phyloP scores from a whole-genome alignment of 2,797 vertebrate species.

The Podarcis lilfordi region DNA sequence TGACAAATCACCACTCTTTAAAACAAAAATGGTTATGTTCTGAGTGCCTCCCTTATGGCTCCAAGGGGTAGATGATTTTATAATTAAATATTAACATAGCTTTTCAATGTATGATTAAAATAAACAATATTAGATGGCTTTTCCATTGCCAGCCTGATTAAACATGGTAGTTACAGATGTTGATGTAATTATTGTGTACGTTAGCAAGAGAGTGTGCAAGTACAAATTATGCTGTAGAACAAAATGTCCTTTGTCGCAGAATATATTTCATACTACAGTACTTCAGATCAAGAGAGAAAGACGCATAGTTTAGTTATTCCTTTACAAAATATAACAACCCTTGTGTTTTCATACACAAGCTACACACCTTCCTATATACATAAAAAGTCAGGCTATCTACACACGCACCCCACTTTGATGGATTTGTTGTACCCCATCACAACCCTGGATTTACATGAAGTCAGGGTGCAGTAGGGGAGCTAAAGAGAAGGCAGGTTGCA shows the following conservation, averaged over 20 bases:
- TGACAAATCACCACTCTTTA: not conserved
- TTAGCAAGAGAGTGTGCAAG: not conserved
- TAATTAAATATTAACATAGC: not conserved
- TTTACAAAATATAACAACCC: not conserved
- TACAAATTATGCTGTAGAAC: not conserved
- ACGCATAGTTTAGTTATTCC: not conserved
- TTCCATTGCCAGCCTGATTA: not conserved
- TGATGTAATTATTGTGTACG: not conserved
- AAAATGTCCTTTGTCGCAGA: not conserved
- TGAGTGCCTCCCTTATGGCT: not conserved
- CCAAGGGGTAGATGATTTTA: not conserved
- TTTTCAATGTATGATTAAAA: not conserved
- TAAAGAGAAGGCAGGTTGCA: too few relatives aligned
- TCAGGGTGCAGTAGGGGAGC: too few relatives aligned
- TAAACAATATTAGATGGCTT: not conserved
- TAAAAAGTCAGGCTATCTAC: too few relatives aligned
- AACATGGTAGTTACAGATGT: not conserved
- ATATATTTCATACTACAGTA: not conserved
- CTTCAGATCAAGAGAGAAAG: not conserved
- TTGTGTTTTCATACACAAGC: not conserved
- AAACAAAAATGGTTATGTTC: not conserved
- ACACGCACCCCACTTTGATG: too few relatives aligned
- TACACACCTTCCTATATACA: not conserved
- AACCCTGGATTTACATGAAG: too few relatives aligned
- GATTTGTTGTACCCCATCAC: too few relatives aligned